Percentiles rank a stretch among this genome's conserved stretches.
Conservation (phyloP, 2,797 vertebrate genomes). For the Trachurus trachurus region DNA sequence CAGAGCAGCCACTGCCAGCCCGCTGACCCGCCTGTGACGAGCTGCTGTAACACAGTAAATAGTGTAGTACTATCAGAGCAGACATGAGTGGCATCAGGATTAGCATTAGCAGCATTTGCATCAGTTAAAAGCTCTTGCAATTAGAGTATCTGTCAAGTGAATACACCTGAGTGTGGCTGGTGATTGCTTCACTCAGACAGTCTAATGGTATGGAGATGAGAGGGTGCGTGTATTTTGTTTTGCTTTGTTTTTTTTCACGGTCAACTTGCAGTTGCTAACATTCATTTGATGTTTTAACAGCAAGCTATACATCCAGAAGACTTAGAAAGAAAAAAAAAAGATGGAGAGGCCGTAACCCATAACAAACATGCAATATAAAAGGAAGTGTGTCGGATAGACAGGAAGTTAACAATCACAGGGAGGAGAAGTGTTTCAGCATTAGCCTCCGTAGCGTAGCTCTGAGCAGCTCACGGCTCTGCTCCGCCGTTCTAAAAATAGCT, state of each 20-base stretch:
- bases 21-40: slow-evolving; percentile 9
- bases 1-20: slow-evolving; percentile 9
- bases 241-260: slow-evolving; percentile 12
- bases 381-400: slow-evolving; percentile 59
- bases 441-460: no score
- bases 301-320: slow-evolving; percentile 31
- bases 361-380: slow-evolving; percentile 46
- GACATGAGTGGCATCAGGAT: slow-evolving; percentile 2
- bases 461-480: no score
- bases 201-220: slow-evolving; percentile 53
- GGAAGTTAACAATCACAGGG: slow-evolving; percentile 54
- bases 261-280: background rate
- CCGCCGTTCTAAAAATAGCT: no score
- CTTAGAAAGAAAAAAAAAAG: slow-evolving; percentile 18
- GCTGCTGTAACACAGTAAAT: slow-evolving; percentile 17
- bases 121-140: slow-evolving; percentile 21
- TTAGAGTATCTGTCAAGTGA: slow-evolving; percentile 27
- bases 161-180: slow-evolving; percentile 16
- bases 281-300: slow-evolving; percentile 12
- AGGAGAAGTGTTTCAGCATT: slow-evolving; percentile 38
- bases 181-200: slow-evolving; percentile 49
- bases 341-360: slow-evolving; percentile 5
- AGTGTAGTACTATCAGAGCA: slow-evolving; percentile 4
- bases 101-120: background rate
- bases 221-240: background rate